Evolutionary conservation across 2,888 invertebrate genomes (phyloP).

Genomic region (Scaptomyza cyrtandrae): DNA sequence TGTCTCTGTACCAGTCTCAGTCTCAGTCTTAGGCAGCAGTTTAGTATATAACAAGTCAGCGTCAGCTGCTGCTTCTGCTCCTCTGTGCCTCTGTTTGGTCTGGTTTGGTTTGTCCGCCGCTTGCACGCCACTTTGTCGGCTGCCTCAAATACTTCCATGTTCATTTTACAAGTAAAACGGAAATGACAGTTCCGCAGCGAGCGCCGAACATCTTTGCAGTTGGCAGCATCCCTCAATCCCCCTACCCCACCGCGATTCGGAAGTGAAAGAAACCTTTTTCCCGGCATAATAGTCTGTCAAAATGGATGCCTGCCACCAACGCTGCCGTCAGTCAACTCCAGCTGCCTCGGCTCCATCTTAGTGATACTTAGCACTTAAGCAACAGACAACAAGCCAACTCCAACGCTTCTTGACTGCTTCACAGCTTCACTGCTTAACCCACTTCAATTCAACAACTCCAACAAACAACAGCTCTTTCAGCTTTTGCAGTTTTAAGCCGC

Average conservation of each 20-base stretch:
- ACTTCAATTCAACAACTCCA: slow-evolving; percentile 18
- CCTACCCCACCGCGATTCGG: slow-evolving; percentile 27
- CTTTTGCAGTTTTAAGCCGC: slow-evolving; percentile 35
- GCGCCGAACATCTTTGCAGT: slow-evolving; percentile 66
- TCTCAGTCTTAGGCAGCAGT: slow-evolving; percentile 34
- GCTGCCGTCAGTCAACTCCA: slow-evolving; percentile 40
- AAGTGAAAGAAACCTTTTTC: slow-evolving; percentile 83
- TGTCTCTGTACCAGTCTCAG: slow-evolving; percentile 39
- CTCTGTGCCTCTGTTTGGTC: slow-evolving; percentile 24
- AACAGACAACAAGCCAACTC: slow-evolving; percentile 20
- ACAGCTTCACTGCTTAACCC: slow-evolving; percentile 32
- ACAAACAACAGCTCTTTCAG: slow-evolving; percentile 5
- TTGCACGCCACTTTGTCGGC: slow-evolving; percentile 74
- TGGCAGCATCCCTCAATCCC: slow-evolving; percentile 37
- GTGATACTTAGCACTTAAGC: slow-evolving; percentile 58
- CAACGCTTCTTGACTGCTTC: background rate
- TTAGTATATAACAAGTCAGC: slow-evolving; percentile 79
- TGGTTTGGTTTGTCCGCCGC: slow-evolving; percentile 51
- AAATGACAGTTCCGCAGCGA: slow-evolving; percentile 83
- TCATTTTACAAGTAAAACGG: slow-evolving; percentile 82
- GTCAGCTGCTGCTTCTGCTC: slow-evolving; percentile 65
- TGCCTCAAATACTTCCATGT: slow-evolving; percentile 79
- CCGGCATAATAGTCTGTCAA: slow-evolving; percentile 82
- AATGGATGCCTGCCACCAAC: slow-evolving; percentile 54
- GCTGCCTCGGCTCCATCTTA: slow-evolving; percentile 32